phyloP scores from a whole-genome alignment of 2,113 vertebrate species.

The Ursus arctos region DNA sequence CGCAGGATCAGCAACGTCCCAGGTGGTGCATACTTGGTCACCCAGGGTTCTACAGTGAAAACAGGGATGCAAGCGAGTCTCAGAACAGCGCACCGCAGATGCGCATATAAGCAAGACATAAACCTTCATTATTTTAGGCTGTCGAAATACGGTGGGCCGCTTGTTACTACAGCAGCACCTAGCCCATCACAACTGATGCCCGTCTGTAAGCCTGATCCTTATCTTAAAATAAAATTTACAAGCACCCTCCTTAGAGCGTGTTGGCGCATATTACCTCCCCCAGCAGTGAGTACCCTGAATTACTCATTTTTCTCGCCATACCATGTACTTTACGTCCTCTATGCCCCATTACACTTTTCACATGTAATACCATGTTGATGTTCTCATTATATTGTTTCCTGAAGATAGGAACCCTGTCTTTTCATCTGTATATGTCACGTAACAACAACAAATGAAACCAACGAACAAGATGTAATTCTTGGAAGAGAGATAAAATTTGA shows the following conservation, averaged over 20 bases:
- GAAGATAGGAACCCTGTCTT: neutral
- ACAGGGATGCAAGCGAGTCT: neutral
- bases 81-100: neutral
- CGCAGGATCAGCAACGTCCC: neutral
- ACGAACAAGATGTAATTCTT: neutral
- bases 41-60: neutral
- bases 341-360: neutral
- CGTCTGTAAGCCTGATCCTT: neutral
- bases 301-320: neutral
- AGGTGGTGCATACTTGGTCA: neutral
- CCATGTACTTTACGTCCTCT: neutral
- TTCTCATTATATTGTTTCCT: neutral
- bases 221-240: neutral
- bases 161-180: neutral
- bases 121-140: neutral
- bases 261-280: neutral
- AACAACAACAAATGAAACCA: neutral
- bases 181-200: neutral
- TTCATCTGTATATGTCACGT: neutral
- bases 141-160: neutral
- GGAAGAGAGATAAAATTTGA: conserved; percentile 23
- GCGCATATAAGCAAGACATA: neutral
- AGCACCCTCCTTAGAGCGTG: neutral
- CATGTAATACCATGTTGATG: neutral
- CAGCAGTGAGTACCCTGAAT: neutral